A percentile compares a stretch with the other conserved stretches of the same genome.
These are phyloP conservation scores for Corythaeola cristata DNA, from an alignment of 2,113 vertebrate species.

Conservation along the genomic window DNA sequence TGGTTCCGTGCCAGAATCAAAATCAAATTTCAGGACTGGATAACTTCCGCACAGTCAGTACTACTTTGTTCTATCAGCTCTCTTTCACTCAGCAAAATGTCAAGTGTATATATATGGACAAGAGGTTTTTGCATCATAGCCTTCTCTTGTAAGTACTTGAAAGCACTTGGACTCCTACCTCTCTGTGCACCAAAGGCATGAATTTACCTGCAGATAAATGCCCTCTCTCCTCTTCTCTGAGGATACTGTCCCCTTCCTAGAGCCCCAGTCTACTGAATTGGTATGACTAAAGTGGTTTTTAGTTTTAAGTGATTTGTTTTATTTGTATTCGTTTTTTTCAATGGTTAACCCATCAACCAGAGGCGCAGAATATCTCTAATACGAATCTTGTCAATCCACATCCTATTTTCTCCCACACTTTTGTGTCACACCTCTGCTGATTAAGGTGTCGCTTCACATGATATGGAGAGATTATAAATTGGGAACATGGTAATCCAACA, in stretches of 20 bases:
- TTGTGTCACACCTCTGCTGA: not conserved
- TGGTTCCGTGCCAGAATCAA: not conserved
- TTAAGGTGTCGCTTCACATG: not conserved
- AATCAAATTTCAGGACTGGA: not conserved
- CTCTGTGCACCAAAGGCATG: not conserved
- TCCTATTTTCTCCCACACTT: not conserved
- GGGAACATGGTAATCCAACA: rapidly evolving
- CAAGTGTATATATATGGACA: not conserved
- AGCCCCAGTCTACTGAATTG: not conserved
- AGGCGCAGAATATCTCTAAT: not conserved
- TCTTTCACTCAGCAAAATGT: not conserved
- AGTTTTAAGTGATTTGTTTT: not conserved
- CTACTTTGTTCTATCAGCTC: not conserved
- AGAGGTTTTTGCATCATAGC: conserved; percentile 15
- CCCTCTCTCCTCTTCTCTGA: not conserved
- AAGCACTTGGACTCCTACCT: not conserved
- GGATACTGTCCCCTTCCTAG: not conserved
- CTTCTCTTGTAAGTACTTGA: not conserved
- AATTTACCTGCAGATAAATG: not conserved
- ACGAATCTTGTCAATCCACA: too few relatives aligned
- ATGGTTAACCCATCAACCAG: not conserved
- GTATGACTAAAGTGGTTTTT: not conserved
- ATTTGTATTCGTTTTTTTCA: not conserved
- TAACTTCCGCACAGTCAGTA: not conserved
- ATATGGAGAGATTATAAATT: not conserved